A percentile compares a stretch with the other conserved stretches of the same genome.
Conservation (phyloP, 2,888 invertebrate genomes). For the Macrophya alboannulata region DNA sequence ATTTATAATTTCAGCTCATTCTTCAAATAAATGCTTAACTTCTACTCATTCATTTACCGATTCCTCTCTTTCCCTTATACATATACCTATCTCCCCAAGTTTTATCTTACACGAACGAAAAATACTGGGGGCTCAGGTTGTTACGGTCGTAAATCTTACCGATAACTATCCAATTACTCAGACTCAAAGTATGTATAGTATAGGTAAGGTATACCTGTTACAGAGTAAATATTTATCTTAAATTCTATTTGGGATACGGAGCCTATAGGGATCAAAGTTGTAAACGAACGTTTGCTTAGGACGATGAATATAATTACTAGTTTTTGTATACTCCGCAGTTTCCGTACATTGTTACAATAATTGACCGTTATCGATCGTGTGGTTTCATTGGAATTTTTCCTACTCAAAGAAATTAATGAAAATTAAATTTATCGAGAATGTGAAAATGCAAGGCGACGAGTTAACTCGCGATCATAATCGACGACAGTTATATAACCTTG, state of each 20-base stretch:
- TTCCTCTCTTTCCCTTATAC: background rate
- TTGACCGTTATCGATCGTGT: background rate
- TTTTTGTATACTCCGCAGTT: background rate
- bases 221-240: conserved; percentile 13
- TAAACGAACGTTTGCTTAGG: conserved; percentile 10
- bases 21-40: background rate
- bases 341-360: background rate
- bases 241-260: background rate
- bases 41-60: background rate
- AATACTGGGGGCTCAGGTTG: background rate
- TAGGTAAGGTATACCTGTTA: background rate
- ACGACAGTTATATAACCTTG: background rate
- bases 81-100: background rate
- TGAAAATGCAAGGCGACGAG: background rate
- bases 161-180: background rate
- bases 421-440: no score
- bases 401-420: no score
- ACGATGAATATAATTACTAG: background rate
- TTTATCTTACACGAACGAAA: background rate
- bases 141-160: background rate
- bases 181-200: background rate
- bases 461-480: background rate
- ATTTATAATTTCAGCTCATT: background rate
- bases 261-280: background rate
- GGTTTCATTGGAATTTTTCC: background rate